phyloP scores from a whole-genome alignment of 1,140 invertebrate genomes.

The Platyscapa corneri region DNA sequence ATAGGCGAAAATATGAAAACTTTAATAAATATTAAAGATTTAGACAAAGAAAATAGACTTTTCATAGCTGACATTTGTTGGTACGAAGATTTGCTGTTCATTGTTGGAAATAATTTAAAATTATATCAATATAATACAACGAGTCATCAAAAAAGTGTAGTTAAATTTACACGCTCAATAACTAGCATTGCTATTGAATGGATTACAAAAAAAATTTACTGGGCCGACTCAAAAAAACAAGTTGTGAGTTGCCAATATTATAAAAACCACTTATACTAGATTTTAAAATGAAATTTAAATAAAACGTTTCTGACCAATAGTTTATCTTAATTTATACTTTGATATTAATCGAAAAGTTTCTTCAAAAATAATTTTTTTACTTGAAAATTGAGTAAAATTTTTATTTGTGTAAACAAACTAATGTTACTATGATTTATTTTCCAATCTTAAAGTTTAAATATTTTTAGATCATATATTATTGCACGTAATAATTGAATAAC shows the following conservation, averaged over 20 bases:
- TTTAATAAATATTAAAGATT: constrained; percentile 77
- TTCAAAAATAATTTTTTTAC: no score
- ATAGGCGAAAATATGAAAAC: constrained; percentile 82
- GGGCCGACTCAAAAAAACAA: constrained; percentile 90
- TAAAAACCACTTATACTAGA: not conserved
- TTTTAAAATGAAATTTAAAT: not conserved
- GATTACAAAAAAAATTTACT: constrained; percentile 91
- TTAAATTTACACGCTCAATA: constrained; percentile 80
- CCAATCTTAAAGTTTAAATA: no score
- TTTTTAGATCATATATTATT: no score
- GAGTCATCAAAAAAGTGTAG: constrained; percentile 75
- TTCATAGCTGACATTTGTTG: constrained; percentile 81
- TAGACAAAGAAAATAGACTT: constrained; percentile 72
- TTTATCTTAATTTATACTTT: not conserved
- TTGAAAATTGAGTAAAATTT: no score
- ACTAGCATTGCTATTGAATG: constrained; percentile 90
- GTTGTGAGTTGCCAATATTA: constrained; percentile 75
- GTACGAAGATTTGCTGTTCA: constrained; percentile 81
- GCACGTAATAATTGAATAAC: no score
- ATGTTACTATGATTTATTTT: no score
- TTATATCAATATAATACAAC: constrained; percentile 83
- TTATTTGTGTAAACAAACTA: no score
- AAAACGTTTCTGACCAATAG: not conserved
- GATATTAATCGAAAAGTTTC: no score
- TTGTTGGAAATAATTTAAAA: constrained; percentile 84